phyloP scores from a whole-genome alignment of 2,888 invertebrate genomes.

The Hemithea aestivaria region DNA sequence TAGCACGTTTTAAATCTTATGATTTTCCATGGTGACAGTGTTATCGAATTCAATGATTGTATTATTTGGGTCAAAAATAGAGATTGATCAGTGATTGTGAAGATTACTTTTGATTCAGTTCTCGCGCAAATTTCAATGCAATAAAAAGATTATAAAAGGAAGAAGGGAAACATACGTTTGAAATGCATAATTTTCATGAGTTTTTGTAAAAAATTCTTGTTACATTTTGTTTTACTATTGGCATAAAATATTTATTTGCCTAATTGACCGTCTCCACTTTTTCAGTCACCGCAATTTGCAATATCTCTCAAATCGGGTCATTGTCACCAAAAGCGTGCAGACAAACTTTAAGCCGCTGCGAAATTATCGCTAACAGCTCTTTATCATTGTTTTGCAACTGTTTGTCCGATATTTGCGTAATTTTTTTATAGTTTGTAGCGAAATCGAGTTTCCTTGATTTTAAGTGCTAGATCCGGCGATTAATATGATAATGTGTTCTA shows the following conservation, averaged over 20 bases:
- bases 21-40: slow-evolving; percentile 18
- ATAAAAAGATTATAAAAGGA: no score
- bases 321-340: slow-evolving; percentile 62
- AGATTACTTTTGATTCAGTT: no score
- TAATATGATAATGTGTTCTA: slow-evolving; percentile 2
- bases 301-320: slow-evolving; percentile 55
- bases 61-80: slow-evolving; percentile 1
- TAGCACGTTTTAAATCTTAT: slow-evolving; percentile 17
- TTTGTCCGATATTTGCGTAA: slow-evolving; percentile 56
- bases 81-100: no score
- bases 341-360: slow-evolving; percentile 55
- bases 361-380: slow-evolving; percentile 66
- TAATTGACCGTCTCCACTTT: not conserved
- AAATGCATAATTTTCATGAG: no score
- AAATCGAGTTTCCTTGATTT: slow-evolving; percentile 29
- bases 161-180: no score
- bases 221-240: no score
- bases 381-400: slow-evolving; percentile 61
- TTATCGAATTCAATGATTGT: slow-evolving; percentile 30
- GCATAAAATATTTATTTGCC: no score
- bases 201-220: no score
- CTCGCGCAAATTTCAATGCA: no score
- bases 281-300: slow-evolving; percentile 5
- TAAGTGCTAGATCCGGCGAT: slow-evolving; percentile 20
- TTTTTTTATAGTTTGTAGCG: slow-evolving; percentile 43